phyloP scores from a whole-genome alignment of 2,797 vertebrate species.

The Falco novaeseelandiae region DNA sequence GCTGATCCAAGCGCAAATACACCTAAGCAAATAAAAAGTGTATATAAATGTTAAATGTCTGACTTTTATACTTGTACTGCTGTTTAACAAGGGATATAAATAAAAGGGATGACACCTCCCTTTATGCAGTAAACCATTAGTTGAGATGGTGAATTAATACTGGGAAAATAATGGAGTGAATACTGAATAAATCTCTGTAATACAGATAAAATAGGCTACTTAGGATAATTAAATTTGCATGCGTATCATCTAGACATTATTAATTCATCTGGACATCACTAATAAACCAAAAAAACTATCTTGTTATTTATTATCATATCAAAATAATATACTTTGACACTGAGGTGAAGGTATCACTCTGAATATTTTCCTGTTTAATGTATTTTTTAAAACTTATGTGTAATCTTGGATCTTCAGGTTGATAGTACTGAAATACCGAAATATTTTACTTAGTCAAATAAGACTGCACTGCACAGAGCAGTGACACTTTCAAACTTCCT shows the following conservation, averaged over 20 bases:
- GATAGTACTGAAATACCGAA: neutral
- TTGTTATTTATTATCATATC: neutral
- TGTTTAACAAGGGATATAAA: neutral
- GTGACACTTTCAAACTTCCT: neutral
- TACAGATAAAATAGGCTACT: neutral
- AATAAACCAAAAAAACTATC: neutral
- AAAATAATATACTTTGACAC: neutral
- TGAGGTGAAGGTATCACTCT: neutral
- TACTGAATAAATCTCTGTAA: neutral
- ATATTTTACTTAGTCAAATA: neutral
- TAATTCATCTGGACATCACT: neutral
- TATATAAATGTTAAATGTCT: neutral
- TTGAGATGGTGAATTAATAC: neutral
- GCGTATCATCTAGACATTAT: neutral
- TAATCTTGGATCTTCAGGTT: neutral
- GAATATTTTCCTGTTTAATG: neutral
- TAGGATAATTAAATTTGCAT: neutral
- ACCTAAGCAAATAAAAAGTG: constrained; percentile 80
- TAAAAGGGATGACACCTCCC: neutral
- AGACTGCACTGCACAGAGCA: neutral
- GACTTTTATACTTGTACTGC: neutral
- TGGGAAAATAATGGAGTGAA: neutral
- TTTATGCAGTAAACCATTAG: neutral
- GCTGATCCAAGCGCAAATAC: constrained; percentile 95
- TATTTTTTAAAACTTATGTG: neutral